Evolutionary conservation across 1,140 invertebrate species (phyloP), one percentile per base, ranked within the genome.

Genomic region (Zaprionus ornatus): DNA sequence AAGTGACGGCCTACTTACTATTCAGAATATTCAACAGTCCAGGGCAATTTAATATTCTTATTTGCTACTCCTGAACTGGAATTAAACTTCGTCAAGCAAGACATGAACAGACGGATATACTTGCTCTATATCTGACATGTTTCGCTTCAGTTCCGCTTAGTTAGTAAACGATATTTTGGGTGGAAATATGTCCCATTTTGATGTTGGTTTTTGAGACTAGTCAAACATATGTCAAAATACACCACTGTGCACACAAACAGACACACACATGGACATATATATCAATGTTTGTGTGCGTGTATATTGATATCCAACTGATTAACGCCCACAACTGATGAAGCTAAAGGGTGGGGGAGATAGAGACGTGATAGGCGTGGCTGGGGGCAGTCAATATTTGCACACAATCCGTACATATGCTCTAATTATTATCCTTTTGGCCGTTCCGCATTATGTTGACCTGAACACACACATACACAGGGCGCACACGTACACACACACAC

Each of bases 341-440:
- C 48, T 12, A 19, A 19, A 3, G 19, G 7, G 19, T 15, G 7
- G 5, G 4, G 12, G 17, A 17, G 29, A 4, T 40, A 15, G 27
- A 19, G n/a, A 37, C 10, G 21, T 10, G 56, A 54, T 35, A 62
- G 62, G 40, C 29, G 29, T 32, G 29, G 29, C 29, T 32, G 29
- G 29, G 9, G 64, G 61, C 19, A 19, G 80, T 88, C 83, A 88
- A 90, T 88, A 90, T 88, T 88, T 90, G 84, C 81, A 80, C 72
- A 90, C 85, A 88, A 88, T 88, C 84, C 84, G 85, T 88, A 88
- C 84, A 90, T 88, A 88, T 88, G 84, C 84, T 88, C 85, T 88
- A 90, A 88, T 88, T 88, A 88, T 88, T 84, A 90, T 88, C 78
- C 84, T 79, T 85, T 85, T 75, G 69, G 81, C 66, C 70, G 78